Base-by-base conservation (phyloP, 1,140 invertebrate species). In the Thereuonema tuberculata region DNA sequence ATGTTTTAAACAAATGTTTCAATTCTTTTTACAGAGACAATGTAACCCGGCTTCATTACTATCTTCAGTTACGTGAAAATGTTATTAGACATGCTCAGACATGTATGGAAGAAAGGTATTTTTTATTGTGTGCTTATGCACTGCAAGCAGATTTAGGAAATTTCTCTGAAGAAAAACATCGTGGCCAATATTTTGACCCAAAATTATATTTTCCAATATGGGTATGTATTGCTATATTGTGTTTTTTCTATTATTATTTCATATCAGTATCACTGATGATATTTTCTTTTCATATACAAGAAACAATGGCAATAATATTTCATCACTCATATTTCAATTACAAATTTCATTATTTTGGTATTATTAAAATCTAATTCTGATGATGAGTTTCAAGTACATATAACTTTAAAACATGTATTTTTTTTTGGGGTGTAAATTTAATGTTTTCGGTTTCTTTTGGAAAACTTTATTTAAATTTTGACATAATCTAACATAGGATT, bases 101-200 rank as follows among this genome's bases (percentile, higher is more conserved):
- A 1, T 60, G 62, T 56, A 73, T 75, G 65, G 80, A 89, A 69
- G 81, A 86, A 72, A 79, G 81, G 23, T 77, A 89, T 67, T 84
- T 92, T 67, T 77, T 86, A 48, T 76, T 95, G 65, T 89, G 87
- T 48, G 86, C 87, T 1, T 80, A 89, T 65, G 89, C 90, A 50
- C 77, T 96, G 47, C 92, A 96, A 75, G 89, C 90, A 20, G 91
- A 96, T 74, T 80, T 87, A 68, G 92, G 91, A 0, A 88, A 94
- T 74, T 82, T 67, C 58, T 65, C 66, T 53, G 59, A 65, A 47
- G 70, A 72, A 43, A 67, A 67, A 52, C 72, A 76, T 63, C 61
- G 59, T 2, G 67, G 78, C 65, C 69, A 78, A 64, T 80, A 81
- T 68, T 84, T 81, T 67, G 77, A 81, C 62, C 75, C 79, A 12